A percentile compares a stretch with the other conserved stretches of the same genome.
Evolutionary conservation across 2,113 vertebrate species (phyloP).

Genomic region (Phrynosoma blainvillii): DNA sequence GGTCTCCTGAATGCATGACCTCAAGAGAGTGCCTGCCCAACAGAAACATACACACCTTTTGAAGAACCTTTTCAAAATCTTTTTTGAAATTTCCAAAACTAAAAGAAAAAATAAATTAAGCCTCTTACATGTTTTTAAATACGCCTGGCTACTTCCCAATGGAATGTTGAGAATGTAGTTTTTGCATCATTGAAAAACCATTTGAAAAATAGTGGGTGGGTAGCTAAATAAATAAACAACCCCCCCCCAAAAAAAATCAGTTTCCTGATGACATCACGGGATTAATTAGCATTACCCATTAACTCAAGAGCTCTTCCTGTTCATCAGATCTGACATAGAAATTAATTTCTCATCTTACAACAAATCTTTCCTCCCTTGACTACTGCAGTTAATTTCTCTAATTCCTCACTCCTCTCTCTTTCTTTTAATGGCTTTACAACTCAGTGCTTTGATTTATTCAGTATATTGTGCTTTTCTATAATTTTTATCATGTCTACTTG

Average conservation of each 20-base stretch:
- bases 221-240: background rate
- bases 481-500: conserved; percentile 26
- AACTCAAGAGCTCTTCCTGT: conserved; percentile 18
- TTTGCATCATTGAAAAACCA: background rate
- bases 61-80: background rate
- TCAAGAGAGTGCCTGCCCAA: background rate
- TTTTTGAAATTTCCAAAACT: background rate
- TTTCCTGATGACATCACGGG: conserved; percentile 16
- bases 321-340: background rate
- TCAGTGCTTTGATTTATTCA: conserved; percentile 34
- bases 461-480: conserved; percentile 17
- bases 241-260: background rate
- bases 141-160: background rate
- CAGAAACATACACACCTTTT: background rate
- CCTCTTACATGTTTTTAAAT: background rate
- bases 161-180: background rate
- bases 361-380: conserved; percentile 31
- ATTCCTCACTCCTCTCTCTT: background rate
- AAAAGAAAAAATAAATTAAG: background rate
- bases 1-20: background rate
- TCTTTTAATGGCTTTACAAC: conserved; percentile 36
- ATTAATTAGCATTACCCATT: conserved; percentile 37
- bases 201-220: background rate
- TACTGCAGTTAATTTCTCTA: conserved; percentile 22
- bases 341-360: conserved; percentile 14